Evolutionary conservation across 2,888 invertebrate species (phyloP).

Genomic region (Molorchus minor): DNA sequence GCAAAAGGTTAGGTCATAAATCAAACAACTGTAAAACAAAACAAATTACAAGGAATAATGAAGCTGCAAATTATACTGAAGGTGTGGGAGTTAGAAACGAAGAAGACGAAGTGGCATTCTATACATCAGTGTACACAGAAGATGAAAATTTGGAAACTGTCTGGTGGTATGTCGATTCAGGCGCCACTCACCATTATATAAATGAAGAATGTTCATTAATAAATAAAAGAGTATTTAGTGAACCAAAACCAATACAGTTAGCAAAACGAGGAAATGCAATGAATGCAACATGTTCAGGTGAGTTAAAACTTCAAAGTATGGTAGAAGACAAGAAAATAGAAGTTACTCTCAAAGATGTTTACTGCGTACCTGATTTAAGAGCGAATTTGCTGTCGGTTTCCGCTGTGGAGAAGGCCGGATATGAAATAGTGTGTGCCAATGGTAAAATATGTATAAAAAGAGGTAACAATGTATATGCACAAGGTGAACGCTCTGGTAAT

Average conservation of each 20-base stretch:
- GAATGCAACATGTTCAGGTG: constrained; percentile 27
- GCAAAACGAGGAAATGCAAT: constrained; percentile 33
- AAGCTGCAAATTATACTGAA: constrained; percentile 23
- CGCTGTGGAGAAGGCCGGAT: constrained; percentile 16
- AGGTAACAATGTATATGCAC: constrained; percentile 14
- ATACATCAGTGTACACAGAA: constrained; percentile 1
- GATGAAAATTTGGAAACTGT: no score
- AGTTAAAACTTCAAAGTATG: constrained; percentile 24
- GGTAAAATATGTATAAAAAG: constrained; percentile 24
- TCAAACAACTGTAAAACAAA: constrained; percentile 4
- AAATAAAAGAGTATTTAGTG: constrained; percentile 19
- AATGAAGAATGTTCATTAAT: constrained; percentile 26
- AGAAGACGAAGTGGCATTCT: constrained; percentile 12
- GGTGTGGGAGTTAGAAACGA: not conserved
- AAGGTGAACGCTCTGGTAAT: constrained; percentile 1
- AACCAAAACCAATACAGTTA: constrained; percentile 27
- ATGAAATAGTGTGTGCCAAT: constrained; percentile 17
- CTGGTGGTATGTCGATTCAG: constrained; percentile 33
- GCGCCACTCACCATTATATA: constrained; percentile 33
- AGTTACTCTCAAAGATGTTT: constrained; percentile 28
- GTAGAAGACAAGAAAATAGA: constrained; percentile 18
- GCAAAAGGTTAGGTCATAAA: constrained; percentile 28
- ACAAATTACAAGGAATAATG: not conserved
- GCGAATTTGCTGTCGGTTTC: constrained; percentile 23
- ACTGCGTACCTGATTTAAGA: constrained; percentile 24